Percentiles rank a stretch among this genome's conserved stretches.
Evolutionary conservation across 2,797 vertebrate species (phyloP).

Genomic region (Luscinia megarhynchos): DNA sequence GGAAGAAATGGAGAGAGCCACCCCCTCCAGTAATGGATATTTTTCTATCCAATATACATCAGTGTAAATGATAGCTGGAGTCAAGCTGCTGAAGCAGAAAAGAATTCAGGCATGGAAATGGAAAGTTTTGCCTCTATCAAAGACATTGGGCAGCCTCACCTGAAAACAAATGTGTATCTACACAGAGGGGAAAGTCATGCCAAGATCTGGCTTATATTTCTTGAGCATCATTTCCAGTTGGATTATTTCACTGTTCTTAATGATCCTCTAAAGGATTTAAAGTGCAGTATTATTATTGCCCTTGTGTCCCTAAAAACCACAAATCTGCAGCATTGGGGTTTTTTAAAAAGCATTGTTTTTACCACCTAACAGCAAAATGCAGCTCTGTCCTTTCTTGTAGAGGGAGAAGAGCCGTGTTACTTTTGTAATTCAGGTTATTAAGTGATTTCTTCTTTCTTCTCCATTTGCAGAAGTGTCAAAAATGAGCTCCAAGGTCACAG

Average conservation of each 20-base stretch:
- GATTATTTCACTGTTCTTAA: background rate
- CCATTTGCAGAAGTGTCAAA: background rate
- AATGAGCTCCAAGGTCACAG: background rate
- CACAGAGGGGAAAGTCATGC: background rate
- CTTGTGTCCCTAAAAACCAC: background rate
- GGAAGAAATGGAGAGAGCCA: background rate
- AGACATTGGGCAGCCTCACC: background rate
- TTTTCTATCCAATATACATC: background rate
- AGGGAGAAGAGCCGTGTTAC: background rate
- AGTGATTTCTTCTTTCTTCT: background rate
- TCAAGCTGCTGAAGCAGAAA: background rate
- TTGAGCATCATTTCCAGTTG: background rate
- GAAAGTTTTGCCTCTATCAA: background rate
- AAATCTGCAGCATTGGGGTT: rapidly evolving
- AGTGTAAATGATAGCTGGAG: background rate
- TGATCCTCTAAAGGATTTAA: background rate
- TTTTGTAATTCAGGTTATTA: background rate
- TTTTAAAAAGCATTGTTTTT: background rate
- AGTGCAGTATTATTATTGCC: background rate
- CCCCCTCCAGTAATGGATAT: background rate
- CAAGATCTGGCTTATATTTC: background rate
- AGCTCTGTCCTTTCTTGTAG: background rate
- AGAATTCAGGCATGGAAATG: background rate
- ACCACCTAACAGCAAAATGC: background rate
- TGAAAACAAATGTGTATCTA: background rate